A percentile compares a stretch with the other conserved stretches of the same genome.
Evolutionary conservation across 2,113 vertebrate species (phyloP).

Genomic region (Mesembrinibis cayennensis): DNA sequence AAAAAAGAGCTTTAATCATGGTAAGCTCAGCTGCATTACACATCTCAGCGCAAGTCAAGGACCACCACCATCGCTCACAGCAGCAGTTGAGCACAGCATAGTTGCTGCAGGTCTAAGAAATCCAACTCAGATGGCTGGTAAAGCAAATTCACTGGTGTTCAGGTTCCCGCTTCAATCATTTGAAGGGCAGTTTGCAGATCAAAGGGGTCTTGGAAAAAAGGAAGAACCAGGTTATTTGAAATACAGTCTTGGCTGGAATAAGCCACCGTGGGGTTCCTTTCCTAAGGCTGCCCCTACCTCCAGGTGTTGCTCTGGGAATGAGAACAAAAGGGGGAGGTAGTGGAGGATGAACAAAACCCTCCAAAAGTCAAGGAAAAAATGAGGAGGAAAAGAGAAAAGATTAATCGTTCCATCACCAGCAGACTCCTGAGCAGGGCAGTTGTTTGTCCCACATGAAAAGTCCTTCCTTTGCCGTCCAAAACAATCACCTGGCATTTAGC

Average conservation of each 20-base stretch:
- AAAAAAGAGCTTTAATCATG: not conserved
- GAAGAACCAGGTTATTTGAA: not conserved
- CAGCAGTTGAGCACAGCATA: not conserved
- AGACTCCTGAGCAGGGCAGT: not conserved
- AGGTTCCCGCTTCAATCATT: not conserved
- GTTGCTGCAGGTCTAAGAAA: not conserved
- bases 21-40: not conserved
- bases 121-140: not conserved
- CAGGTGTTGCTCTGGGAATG: conserved; percentile 20
- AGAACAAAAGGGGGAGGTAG: conserved; percentile 20
- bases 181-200: not conserved
- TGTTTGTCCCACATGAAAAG: not conserved
- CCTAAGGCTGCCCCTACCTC: not conserved
- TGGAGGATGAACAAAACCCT: not conserved
- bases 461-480: not conserved
- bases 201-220: not conserved
- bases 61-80: not conserved
- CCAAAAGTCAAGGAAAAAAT: not conserved
- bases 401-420: not conserved
- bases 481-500: conserved; percentile 19
- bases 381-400: not conserved
- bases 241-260: not conserved
- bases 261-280: not conserved
- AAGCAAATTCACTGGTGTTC: not conserved
- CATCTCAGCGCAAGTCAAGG: not conserved